Evolutionary conservation across 2,888 invertebrate species (phyloP).

Genomic region (Eristalis tenax): DNA sequence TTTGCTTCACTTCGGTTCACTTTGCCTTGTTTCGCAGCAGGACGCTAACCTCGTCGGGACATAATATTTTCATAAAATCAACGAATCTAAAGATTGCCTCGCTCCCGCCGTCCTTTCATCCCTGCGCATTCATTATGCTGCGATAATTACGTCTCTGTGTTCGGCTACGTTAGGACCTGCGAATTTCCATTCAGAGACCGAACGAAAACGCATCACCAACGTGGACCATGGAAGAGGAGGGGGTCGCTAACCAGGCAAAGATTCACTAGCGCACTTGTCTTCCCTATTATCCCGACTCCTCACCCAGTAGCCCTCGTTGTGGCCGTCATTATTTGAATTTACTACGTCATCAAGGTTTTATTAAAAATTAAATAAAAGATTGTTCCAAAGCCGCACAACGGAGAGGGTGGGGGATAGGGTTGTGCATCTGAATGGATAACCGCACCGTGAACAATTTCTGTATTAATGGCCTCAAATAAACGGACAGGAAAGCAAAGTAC

Average conservation of each 20-base stretch:
- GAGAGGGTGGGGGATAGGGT: background rate
- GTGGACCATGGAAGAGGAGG: background rate
- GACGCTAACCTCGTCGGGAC: constrained; percentile 32
- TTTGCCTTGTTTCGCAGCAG: constrained; percentile 36
- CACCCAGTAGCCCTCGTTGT: constrained; percentile 1
- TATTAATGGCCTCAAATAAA: constrained; percentile 56
- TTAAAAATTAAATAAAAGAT: constrained; percentile 64
- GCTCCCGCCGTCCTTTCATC: background rate
- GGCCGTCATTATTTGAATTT: constrained; percentile 68
- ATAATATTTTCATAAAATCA: constrained; percentile 64
- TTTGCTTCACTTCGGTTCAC: constrained; percentile 10
- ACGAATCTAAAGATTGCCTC: constrained; percentile 55
- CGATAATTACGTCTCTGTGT: constrained; percentile 61
- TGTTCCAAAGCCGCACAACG: background rate
- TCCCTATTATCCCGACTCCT: constrained; percentile 54
- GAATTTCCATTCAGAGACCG: constrained; percentile 15
- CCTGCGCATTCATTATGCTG: constrained; percentile 42
- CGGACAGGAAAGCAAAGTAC: constrained; percentile 9
- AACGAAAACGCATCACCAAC: background rate
- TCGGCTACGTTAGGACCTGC: constrained; percentile 17
- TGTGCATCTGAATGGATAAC: constrained; percentile 52
- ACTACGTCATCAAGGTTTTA: constrained; percentile 70
- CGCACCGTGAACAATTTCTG: constrained; percentile 55
- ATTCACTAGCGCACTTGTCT: constrained; percentile 51
- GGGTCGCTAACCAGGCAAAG: background rate